These are phyloP conservation scores for Candoia aspera DNA, from an alignment of 2,113 vertebrate genomes.

Conservation along the genomic window DNA sequence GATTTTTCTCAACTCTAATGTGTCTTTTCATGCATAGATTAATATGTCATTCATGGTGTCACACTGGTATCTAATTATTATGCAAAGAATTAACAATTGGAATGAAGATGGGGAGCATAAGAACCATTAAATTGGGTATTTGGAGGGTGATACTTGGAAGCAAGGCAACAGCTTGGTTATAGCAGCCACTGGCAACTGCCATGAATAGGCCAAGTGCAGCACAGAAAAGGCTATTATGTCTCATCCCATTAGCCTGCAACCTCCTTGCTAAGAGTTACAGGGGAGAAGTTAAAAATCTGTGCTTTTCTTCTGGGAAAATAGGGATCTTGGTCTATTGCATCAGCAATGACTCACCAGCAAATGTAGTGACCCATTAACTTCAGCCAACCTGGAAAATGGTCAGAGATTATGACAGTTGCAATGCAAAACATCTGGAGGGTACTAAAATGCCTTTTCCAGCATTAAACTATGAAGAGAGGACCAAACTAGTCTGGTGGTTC, in stretches of 20 bases:
- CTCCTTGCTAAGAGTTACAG: background rate
- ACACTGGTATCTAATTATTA: background rate
- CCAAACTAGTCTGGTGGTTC: background rate
- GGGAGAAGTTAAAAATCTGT: background rate
- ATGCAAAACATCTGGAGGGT: background rate
- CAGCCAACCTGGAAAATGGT: background rate
- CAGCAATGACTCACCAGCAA: background rate
- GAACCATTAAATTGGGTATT: background rate
- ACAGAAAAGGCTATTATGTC: background rate
- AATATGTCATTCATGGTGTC: background rate
- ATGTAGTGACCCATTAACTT: background rate
- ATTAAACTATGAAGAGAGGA: background rate
- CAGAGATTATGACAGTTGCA: background rate
- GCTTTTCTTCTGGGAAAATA: background rate
- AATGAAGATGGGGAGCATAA: background rate
- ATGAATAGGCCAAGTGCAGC: background rate
- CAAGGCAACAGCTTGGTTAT: background rate
- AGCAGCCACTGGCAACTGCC: background rate
- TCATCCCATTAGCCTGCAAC: background rate
- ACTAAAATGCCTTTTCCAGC: background rate
- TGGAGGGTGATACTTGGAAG: background rate
- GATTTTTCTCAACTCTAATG: conserved; percentile 12
- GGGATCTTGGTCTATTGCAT: background rate
- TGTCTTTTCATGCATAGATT: conserved; percentile 29
- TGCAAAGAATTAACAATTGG: background rate